Base-by-base conservation (phyloP, 2,113 vertebrate species). In the Stomatorhinus ivindoensis region DNA sequence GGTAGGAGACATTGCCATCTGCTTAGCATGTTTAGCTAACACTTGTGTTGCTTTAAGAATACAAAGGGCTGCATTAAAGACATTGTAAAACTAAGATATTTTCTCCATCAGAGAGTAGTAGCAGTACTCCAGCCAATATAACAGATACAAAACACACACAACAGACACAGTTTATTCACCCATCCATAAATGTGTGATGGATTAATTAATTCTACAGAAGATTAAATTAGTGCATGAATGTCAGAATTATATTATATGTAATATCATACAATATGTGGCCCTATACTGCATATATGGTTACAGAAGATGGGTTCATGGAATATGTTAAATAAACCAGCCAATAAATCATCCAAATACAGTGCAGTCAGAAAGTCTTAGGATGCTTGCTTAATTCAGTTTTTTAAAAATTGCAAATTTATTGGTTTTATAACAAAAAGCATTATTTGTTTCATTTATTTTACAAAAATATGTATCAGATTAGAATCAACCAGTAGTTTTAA, bases 1-100 rank as follows among this genome's bases (percentile, higher is more conserved):
- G 87, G 86, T 88, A n/a, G 19, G 82, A 73, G 82, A 88, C 47
- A 58, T 15, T 51, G 42, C 58, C 90, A 88, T 31, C 87, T 90
- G 87, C 47, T 88, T 88, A 85, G 17, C 47, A 53, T 73, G 51
- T 53, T 69, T 88, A 47, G 42, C 27, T 51, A 55, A 15, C 53
- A 86, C 51, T 76, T 88, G 80, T 85, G 83, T 42, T 42, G 51
- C 5, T 89, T 76, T 88, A 82, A 46, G 76, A 53, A 47, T 39
- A 46, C 42, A 89, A 35, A 27, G 51, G 9, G 51, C 51, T 84
- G 51, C 42, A 51, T 85, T 46, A 83, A 89, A 47, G 8, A 7
- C 76, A 84, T 48, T 19, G 7, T 46, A 84, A 11, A 61, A 58
- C 35, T 27, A 61, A 87, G 8, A 48, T 3, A 50, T 31, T 24